phyloP scores from a whole-genome alignment of 2,797 vertebrate species.

The Sebastes cheni region DNA sequence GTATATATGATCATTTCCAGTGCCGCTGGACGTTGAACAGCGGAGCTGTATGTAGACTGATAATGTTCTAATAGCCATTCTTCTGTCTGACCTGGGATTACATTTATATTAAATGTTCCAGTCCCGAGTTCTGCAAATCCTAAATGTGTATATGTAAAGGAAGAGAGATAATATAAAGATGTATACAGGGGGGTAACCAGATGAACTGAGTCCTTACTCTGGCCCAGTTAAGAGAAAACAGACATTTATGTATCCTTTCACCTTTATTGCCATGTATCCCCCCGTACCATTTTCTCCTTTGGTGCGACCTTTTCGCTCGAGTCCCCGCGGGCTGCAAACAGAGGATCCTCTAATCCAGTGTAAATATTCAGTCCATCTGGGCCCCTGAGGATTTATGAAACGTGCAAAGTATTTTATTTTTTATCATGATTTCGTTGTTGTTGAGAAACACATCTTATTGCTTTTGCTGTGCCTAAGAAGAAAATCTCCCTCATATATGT shows the following conservation, averaged over 20 bases:
- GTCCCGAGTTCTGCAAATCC: slow-evolving; percentile 66
- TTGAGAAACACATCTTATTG: slow-evolving; percentile 64
- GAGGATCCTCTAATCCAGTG: slow-evolving; percentile 24
- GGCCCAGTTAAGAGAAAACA: slow-evolving; percentile 20
- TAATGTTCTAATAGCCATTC: slow-evolving; percentile 64
- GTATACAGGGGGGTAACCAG: slow-evolving; percentile 40
- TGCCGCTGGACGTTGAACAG: slow-evolving; percentile 37
- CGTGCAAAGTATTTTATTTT: slow-evolving; percentile 64
- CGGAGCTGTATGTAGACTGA: slow-evolving; percentile 57
- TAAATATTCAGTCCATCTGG: slow-evolving; percentile 67
- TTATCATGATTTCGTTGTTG: slow-evolving; percentile 50
- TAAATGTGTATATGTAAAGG: slow-evolving; percentile 70
- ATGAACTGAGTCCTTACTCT: slow-evolving; percentile 62
- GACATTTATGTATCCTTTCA: slow-evolving; percentile 8
- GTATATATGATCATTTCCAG: slow-evolving; percentile 56
- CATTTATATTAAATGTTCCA: slow-evolving; percentile 83
- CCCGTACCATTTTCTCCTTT: background rate
- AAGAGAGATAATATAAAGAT: slow-evolving; percentile 57
- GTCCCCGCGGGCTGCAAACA: slow-evolving; percentile 5
- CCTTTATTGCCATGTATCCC: slow-evolving; percentile 16
- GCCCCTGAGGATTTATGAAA: slow-evolving; percentile 42
- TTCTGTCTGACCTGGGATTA: slow-evolving; percentile 69
- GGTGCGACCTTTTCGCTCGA: slow-evolving; percentile 1
- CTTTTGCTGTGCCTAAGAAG: slow-evolving; percentile 77
- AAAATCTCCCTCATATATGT: slow-evolving; percentile 60